Evolutionary conservation across 2,888 invertebrate genomes (phyloP).

Genomic region (Smittia aterrima): DNA sequence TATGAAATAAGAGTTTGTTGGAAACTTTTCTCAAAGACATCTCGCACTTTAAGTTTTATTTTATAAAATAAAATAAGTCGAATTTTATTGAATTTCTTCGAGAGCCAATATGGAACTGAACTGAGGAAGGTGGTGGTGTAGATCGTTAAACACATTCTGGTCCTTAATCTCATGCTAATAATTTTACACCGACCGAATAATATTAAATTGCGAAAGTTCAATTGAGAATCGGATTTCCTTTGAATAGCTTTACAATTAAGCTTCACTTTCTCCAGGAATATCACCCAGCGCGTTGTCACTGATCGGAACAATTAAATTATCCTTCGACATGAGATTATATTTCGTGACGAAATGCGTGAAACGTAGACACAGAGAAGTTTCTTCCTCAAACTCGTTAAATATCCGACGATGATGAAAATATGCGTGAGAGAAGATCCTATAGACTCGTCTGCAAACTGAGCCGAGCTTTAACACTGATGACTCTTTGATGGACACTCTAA

Average conservation of each 20-base stretch:
- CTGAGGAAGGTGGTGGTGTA: no score
- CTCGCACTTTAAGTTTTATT: no score
- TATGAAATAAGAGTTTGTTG: no score
- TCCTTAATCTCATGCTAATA: no score
- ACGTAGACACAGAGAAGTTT: constrained; percentile 90
- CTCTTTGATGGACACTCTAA: constrained; percentile 96
- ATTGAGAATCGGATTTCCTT: no score
- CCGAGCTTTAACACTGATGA: constrained; percentile 98
- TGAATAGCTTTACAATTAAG: constrained; percentile 48
- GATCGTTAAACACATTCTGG: no score
- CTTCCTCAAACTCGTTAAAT: constrained; percentile 97
- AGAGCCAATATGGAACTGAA: no score
- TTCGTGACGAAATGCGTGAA: constrained; percentile 98
- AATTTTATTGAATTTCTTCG: no score
- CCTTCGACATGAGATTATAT: constrained; percentile 97
- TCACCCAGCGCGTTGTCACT: constrained; percentile 61
- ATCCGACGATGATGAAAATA: constrained; percentile 96
- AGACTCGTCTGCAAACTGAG: constrained; percentile 96
- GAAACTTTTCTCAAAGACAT: no score
- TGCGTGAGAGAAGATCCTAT: constrained; percentile 99
- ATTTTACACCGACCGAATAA: no score
- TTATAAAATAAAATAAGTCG: no score
- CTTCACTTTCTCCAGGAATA: constrained; percentile 57
- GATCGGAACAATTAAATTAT: constrained; percentile 97
- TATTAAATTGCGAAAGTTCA: no score